Base-by-base conservation (phyloP, 2,888 invertebrate species). In the Crossocerus cetratus region DNA sequence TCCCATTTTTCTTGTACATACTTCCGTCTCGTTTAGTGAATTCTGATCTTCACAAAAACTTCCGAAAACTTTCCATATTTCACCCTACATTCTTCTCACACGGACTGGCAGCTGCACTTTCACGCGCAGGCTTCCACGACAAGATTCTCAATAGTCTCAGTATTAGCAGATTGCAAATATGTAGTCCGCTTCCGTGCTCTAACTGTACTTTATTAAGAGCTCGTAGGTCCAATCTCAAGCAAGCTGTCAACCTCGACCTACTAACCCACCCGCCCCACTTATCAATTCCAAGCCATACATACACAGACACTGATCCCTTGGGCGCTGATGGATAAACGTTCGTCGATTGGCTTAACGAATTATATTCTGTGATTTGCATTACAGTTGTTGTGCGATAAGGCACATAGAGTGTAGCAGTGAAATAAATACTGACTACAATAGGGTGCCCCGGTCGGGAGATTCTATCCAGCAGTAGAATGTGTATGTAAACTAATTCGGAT, bases 401-500 rank as follows among this genome's bases (percentile, higher is more conserved):
- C 86, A 87, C 88, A 85, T 85, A 87, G 84, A 86, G 87, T 86
- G 85, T 87, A 86, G 87, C 88, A 88, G 88, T 88, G 87, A 89
- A 85, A 84, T 84, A 11, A 16, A 86, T 84, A 88, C 87, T 88
- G 89, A 75, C 86, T 86, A 86, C 88, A 84, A 86, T 89, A 87
- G 85, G 84, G 87, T 87, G 86, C 82, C 85, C 86, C 85, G 84
- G 84, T 88, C 85, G 87, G 86, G 88, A 89, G 89, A 89, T 89
- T 87, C 87, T 89, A 89, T 88, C 89, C 89, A 89, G 88, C 88
- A 88, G 85, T 88, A 87, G 87, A 87, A 85, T 80, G 89, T 89
- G 89, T 90, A 89, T 89, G 89, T 90, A 89, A 89, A 84, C 81
- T 86, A 89, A 87, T 89, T 88, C 89, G 89, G 89, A 86, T 90